Percentiles rank a stretch among this genome's conserved stretches.
phyloP scores from a whole-genome alignment of 1,140 invertebrate genomes.

The Teleogryllus occipitalis region DNA sequence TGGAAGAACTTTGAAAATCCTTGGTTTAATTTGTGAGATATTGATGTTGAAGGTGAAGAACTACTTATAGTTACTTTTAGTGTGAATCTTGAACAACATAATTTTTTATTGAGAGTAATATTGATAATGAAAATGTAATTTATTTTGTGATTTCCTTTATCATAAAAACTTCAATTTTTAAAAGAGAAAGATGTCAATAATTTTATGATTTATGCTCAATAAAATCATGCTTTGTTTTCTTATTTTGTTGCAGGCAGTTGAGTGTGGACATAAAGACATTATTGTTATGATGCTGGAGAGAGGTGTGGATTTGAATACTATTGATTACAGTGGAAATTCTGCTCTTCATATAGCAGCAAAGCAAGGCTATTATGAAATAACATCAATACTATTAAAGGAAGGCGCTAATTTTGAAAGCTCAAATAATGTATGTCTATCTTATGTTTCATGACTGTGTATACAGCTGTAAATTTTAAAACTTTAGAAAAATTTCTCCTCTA shows the following conservation, averaged over 20 bases:
- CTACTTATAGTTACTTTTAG: no score
- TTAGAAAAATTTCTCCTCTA: background rate
- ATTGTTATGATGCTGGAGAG: conserved; percentile 20
- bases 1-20: no score
- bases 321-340: conserved; percentile 29
- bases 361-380: conserved; percentile 32
- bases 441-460: background rate
- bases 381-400: conserved; percentile 30
- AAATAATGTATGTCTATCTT: conserved; percentile 27
- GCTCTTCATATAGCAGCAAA: conserved; percentile 31
- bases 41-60: no score
- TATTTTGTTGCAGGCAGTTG: conserved; percentile 29
- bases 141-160: background rate
- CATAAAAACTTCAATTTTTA: background rate
- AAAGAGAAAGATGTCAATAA: background rate
- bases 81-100: background rate
- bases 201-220: background rate
- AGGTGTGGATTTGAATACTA: conserved; percentile 19
- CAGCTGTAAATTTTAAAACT: no score
- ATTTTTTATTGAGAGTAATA: background rate
- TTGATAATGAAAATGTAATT: background rate
- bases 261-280: conserved; percentile 27
- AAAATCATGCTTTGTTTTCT: background rate
- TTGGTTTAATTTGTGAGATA: no score
- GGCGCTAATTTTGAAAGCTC: conserved; percentile 29